Conservation (phyloP, 2,797 vertebrate genomes). For the Hybognathus amarus region DNA sequence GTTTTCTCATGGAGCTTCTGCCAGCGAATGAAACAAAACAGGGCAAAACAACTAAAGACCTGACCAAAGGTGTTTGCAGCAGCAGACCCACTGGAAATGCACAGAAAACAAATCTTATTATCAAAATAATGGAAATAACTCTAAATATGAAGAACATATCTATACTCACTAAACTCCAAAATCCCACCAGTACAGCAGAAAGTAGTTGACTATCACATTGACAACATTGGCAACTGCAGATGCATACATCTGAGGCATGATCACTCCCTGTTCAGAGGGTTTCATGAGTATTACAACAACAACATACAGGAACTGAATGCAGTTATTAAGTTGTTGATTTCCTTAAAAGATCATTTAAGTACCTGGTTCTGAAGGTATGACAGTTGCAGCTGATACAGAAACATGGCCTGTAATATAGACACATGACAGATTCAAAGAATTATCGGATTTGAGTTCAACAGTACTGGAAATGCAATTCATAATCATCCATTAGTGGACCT, state of each 20-base stretch:
- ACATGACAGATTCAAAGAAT: not conserved
- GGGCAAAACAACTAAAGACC: conserved; percentile 77
- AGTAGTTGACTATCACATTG: conserved; percentile 84
- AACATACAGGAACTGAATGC: not conserved
- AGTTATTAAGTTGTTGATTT: not conserved
- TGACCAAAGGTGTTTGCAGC: conserved; percentile 85
- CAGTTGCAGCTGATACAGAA: conserved; percentile 83
- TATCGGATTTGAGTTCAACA: not conserved
- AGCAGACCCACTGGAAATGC: conserved; percentile 84
- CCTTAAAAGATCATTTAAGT: not conserved
- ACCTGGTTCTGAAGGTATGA: conserved; percentile 92
- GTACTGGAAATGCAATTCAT: not conserved
- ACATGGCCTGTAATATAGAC: conserved; percentile 78
- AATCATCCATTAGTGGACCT: conserved; percentile 63
- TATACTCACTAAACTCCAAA: conserved; percentile 86
- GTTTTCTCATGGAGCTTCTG: conserved; percentile 85
- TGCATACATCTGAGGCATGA: conserved; percentile 85
- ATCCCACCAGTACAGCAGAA: conserved; percentile 82
- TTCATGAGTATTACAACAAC: not conserved
- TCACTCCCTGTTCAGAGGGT: conserved; percentile 80
- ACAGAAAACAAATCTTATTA: not conserved
- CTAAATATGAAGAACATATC: not conserved
- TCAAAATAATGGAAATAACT: not conserved
- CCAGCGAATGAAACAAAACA: conserved; percentile 84
- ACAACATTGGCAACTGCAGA: conserved; percentile 83